Percentiles rank a stretch among this genome's conserved stretches.
Evolutionary conservation across 2,888 invertebrate species (phyloP).

Genomic region (Thelaira solivaga): DNA sequence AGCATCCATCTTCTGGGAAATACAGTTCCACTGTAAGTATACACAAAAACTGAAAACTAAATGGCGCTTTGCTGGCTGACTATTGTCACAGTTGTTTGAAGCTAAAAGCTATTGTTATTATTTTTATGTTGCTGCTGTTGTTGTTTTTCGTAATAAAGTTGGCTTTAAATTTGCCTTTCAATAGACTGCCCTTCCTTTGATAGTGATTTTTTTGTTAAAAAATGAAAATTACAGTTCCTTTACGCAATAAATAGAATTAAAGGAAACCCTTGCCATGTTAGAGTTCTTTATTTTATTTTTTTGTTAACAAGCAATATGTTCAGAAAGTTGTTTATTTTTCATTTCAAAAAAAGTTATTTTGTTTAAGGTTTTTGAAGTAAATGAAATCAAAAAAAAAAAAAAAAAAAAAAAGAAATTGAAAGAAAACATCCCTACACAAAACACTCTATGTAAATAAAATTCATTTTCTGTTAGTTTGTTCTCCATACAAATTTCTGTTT

Average conservation of each 20-base stretch:
- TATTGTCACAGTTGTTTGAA: constrained; percentile 16
- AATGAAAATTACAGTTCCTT: neutral
- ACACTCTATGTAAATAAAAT: no score
- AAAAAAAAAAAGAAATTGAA: no score
- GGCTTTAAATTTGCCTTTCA: neutral
- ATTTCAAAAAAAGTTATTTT: no score
- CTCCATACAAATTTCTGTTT: no score
- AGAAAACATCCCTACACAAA: no score
- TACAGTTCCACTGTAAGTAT: neutral
- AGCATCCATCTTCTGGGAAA: neutral
- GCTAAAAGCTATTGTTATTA: constrained; percentile 1
- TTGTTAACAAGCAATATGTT: neutral
- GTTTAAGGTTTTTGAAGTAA: no score
- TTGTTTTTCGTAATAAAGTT: neutral
- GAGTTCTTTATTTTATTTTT: neutral
- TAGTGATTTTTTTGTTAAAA: neutral
- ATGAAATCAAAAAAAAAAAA: no score
- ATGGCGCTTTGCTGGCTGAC: constrained; percentile 22
- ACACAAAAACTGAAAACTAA: constrained; percentile 26
- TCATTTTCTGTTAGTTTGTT: no score
- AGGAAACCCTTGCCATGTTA: neutral
- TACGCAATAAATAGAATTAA: constrained; percentile 8
- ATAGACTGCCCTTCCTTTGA: neutral
- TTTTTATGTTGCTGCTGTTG: neutral
- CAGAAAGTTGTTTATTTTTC: no score